These are phyloP conservation scores for Diplodus puntazzo DNA, from an alignment of 2,797 vertebrate genomes.

Conservation along the genomic window DNA sequence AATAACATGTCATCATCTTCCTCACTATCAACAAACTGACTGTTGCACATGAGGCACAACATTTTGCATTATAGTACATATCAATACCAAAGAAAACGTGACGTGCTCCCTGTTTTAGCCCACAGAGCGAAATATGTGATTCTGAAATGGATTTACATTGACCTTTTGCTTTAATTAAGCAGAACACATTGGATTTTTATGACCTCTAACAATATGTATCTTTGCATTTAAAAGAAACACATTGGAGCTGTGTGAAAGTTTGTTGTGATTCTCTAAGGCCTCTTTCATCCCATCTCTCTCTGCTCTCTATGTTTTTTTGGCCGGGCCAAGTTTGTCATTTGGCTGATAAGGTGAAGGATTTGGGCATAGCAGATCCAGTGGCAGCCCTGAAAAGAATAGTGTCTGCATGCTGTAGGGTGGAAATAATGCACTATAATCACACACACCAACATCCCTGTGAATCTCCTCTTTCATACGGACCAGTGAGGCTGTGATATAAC, in stretches of 20 bases:
- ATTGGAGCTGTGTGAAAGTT: not conserved
- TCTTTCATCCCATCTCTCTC: not conserved
- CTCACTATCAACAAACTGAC: too few species aligned
- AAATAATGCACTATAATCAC: constrained; percentile 31
- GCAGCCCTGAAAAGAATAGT: not conserved
- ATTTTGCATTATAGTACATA: too few species aligned
- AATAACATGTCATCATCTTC: too few species aligned
- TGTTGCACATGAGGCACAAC: too few species aligned
- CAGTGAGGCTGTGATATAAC: constrained; percentile 42
- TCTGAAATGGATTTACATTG: not conserved
- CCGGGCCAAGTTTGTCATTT: constrained; percentile 12
- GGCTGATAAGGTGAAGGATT: constrained; percentile 25
- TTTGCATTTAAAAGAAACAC: not conserved
- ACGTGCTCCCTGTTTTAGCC: not conserved
- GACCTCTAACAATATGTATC: too few species aligned
- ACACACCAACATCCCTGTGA: not conserved
- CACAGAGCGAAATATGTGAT: not conserved
- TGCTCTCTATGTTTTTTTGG: not conserved
- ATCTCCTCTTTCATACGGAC: not conserved
- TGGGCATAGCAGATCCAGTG: not conserved
- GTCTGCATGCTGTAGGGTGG: constrained; percentile 4
- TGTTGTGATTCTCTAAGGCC: not conserved
- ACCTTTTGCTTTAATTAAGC: not conserved
- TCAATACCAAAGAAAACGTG: not conserved
- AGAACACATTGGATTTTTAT: not conserved